Percentiles rank a stretch among this genome's conserved stretches.
Conservation (phyloP, 2,797 vertebrate genomes). For the Epinephelus malabaricus region DNA sequence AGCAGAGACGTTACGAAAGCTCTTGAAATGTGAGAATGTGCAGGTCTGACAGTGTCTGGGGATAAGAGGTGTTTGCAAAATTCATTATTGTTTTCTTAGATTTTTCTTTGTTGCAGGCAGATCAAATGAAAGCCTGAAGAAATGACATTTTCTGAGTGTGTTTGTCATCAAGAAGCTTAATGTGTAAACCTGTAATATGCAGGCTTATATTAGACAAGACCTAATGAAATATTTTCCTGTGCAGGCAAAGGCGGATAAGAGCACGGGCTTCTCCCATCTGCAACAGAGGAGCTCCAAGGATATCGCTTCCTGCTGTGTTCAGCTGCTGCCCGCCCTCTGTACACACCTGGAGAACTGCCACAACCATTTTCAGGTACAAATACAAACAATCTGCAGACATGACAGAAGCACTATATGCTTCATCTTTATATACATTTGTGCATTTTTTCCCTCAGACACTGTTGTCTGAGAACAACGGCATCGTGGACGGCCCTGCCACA, state of each 20-base stretch:
- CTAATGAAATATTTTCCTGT: slow-evolving; percentile 21
- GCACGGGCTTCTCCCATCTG: slow-evolving; percentile 93
- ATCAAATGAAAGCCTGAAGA: neutral
- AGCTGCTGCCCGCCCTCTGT: slow-evolving; percentile 92
- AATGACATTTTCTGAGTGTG: neutral
- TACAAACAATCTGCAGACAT: neutral
- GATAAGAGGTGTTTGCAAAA: neutral
- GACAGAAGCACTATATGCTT: neutral
- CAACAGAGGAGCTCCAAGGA: slow-evolving; percentile 90
- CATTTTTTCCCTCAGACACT: slow-evolving; percentile 79
- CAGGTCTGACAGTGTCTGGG: neutral
- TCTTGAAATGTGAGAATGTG: neutral
- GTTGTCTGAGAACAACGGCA: slow-evolving; percentile 83
- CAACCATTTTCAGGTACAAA: slow-evolving; percentile 94
- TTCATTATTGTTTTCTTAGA: neutral
- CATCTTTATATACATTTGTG: neutral
- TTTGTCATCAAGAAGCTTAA: neutral
- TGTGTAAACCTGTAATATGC: neutral
- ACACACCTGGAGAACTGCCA: slow-evolving; percentile 96
- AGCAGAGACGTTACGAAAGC: neutral
- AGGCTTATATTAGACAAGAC: neutral
- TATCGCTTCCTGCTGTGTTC: slow-evolving; percentile 83
- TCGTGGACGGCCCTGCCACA: slow-evolving; percentile 83
- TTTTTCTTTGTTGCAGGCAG: neutral
- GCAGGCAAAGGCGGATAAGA: slow-evolving; percentile 88